Conservation (phyloP, 1,140 invertebrate genomes). For the Copidosoma floridanum region DNA sequence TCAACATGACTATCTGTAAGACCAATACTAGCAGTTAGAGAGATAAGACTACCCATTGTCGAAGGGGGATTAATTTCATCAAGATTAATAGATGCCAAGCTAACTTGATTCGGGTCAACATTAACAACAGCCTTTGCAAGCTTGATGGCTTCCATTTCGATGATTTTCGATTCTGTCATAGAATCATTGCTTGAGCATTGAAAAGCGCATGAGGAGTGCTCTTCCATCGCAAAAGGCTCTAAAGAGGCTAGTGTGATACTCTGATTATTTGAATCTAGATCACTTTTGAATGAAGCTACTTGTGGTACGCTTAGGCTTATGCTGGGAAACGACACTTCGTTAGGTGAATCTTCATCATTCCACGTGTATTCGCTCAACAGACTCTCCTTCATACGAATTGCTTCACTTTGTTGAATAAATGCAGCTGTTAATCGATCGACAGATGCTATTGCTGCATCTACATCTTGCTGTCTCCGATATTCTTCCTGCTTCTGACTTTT, state of each 20-base stretch:
- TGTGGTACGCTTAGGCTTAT: constrained; percentile 72
- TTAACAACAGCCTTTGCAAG: constrained; percentile 66
- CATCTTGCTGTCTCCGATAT: constrained; percentile 60
- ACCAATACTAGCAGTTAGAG: constrained; percentile 58
- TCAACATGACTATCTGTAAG: constrained; percentile 28
- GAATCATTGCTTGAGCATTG: constrained; percentile 17
- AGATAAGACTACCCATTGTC: constrained; percentile 66
- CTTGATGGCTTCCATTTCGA: constrained; percentile 72
- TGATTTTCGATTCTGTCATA: constrained; percentile 67
- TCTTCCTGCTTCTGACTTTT: constrained; percentile 39
- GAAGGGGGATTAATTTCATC: constrained; percentile 79
- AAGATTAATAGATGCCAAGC: constrained; percentile 62
- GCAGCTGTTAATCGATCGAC: constrained; percentile 65
- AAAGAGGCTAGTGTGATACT: no score
- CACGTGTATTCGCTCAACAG: constrained; percentile 66
- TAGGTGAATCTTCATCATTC: constrained; percentile 74
- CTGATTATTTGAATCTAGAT: constrained; percentile 44
- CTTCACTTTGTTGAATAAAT: constrained; percentile 61
- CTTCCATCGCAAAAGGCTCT: constrained; percentile 26
- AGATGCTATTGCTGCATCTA: constrained; percentile 67
- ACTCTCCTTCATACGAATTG: constrained; percentile 54
- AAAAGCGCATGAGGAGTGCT: no score
- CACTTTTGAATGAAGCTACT: constrained; percentile 67
- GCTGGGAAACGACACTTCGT: constrained; percentile 75
- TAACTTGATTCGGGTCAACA: constrained; percentile 61